phyloP scores from a whole-genome alignment of 1,140 invertebrate species.

The Drosophila suzukii region DNA sequence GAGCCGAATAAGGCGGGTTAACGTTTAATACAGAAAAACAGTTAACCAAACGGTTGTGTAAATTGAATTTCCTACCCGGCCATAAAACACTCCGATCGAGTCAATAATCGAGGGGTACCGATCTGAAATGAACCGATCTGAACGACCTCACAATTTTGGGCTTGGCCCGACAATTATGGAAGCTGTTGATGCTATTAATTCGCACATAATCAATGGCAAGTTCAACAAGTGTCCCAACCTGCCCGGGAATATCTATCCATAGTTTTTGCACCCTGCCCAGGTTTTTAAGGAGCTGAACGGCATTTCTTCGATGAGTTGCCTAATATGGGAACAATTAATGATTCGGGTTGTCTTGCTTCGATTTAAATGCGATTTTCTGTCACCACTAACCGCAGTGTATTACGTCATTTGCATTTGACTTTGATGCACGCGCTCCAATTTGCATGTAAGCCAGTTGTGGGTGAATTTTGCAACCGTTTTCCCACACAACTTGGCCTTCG shows the following conservation, averaged over 20 bases:
- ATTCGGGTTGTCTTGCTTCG: conserved; percentile 20
- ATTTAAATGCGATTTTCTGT: conserved; percentile 19
- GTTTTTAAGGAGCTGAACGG: conserved; percentile 41
- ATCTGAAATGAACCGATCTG: conserved; percentile 31
- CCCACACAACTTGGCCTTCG: conserved; percentile 45
- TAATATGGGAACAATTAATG: conserved; percentile 36
- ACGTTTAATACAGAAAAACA: conserved; percentile 36
- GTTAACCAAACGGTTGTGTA: conserved; percentile 56
- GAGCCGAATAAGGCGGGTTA: conserved; percentile 36
- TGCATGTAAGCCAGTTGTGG: conserved; percentile 49
- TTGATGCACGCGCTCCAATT: conserved; percentile 64
- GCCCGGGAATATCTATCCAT: conserved; percentile 38
- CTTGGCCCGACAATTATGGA: conserved; percentile 45
- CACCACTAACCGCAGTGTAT: conserved; percentile 32
- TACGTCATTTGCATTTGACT: conserved; percentile 65
- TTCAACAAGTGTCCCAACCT: conserved; percentile 39
- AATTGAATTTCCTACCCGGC: conserved; percentile 54
- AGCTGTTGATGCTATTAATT: conserved; percentile 36
- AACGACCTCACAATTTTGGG: conserved; percentile 53
- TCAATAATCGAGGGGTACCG: conserved; percentile 39
- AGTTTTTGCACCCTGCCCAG: conserved; percentile 15
- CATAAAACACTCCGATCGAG: conserved; percentile 35
- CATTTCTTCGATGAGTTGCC: conserved; percentile 34
- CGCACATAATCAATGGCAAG: conserved; percentile 62
- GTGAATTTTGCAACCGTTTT: conserved; percentile 50